Percentiles rank a stretch among this genome's conserved stretches.
Conservation (phyloP, 1,140 invertebrate species). For the Lucilia sericata region DNA sequence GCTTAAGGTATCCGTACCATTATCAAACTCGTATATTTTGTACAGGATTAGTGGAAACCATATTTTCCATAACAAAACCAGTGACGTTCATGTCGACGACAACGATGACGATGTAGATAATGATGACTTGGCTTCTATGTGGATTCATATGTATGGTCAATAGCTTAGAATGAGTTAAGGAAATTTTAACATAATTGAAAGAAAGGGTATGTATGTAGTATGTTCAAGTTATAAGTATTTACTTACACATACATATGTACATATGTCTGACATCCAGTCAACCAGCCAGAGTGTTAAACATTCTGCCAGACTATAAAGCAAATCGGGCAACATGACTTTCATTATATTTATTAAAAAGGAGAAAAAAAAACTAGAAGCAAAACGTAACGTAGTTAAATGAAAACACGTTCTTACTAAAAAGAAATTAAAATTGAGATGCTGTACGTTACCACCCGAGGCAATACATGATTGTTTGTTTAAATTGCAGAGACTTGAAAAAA, state of each 20-base stretch:
- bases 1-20: neutral
- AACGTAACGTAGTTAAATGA: conserved; percentile 32
- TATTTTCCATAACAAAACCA: neutral
- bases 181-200: conserved; percentile 29
- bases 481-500: too few relatives aligned
- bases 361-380: neutral
- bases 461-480: too few relatives aligned
- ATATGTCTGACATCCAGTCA: neutral
- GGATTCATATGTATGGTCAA: neutral
- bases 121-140: neutral
- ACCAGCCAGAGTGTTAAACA: neutral
- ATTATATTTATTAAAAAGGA: neutral
- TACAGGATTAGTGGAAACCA: too few relatives aligned
- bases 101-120: neutral
- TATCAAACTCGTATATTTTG: too few relatives aligned
- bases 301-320: neutral
- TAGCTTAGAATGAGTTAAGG: conserved; percentile 21
- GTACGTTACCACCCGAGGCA: too few relatives aligned
- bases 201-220: neutral
- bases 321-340: conserved; percentile 28
- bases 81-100: neutral
- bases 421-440: neutral
- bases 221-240: neutral
- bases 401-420: conserved; percentile 36
- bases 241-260: neutral